Evolutionary conservation across 2,797 vertebrate genomes (phyloP), one percentile per base, ranked within the genome.

Genomic region (Lerista edwardsae): DNA sequence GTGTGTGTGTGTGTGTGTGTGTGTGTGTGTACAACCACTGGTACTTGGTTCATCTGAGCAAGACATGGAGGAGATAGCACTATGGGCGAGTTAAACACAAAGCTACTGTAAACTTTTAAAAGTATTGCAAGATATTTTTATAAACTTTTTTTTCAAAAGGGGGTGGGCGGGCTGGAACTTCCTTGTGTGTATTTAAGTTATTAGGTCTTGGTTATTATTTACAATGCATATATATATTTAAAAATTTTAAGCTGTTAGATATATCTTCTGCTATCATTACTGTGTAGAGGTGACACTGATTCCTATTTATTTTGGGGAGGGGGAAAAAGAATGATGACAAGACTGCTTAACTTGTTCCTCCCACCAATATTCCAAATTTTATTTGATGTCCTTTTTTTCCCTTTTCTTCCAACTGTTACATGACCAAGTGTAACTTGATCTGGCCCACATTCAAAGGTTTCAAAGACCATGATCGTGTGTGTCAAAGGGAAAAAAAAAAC

Each of bases 161-260:
- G 95, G 94, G 90, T 86, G 84, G 86, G 89, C 77, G 94, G 94
- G 93, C 89, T 90, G 91, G 94, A 92, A 89, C 87, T 61, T 87
- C 93, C 91, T 92, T 93, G 92, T 81, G 94, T 93, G 93, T 96
- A 92, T 96, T 96, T 97, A 94, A 94, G 97, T 97, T 97, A 96
- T 96, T 96, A 93, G 95, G 95, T 96, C 96, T 95, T 94, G 95
- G 92, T 96, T 97, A 96, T 97, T 97, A 97, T 97, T 97, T 96
- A 95, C 91, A 94, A 88, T 76, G 79, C 84, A 95, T 89, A 93
- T 90, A 93, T 87, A 94, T 95, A 95, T 95, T 95, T 94, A 90
- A 92, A 91, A 96, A 95, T 95, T 93, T 79, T 94, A 93, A 95
- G 94, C 95, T 94, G 94, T 95, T 95, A 96, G 96, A 95, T 96